Conservation (phyloP, 2,888 invertebrate species). For the Bhutanitis thaidina region DNA sequence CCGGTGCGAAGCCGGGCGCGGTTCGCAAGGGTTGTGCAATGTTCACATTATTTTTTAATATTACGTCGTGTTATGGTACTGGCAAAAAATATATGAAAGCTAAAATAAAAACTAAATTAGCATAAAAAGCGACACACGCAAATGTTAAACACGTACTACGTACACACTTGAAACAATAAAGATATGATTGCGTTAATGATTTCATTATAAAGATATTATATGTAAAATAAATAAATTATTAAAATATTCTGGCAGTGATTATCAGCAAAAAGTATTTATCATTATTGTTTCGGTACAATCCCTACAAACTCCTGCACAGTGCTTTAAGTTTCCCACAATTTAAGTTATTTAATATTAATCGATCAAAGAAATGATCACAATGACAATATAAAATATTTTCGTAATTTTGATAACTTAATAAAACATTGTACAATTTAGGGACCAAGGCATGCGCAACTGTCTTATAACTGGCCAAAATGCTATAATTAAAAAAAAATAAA, state of each 20-base stretch:
- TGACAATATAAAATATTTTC: too few relatives aligned
- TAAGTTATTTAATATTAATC: too few relatives aligned
- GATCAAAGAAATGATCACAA: too few relatives aligned
- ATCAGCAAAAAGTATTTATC: background rate
- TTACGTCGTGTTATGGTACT: constrained; percentile 4
- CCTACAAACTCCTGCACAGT: constrained; percentile 21
- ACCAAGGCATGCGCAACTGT: too few relatives aligned
- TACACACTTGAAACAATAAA: constrained; percentile 24
- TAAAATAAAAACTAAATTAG: constrained; percentile 31
- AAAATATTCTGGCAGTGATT: background rate
- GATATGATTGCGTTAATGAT: constrained; percentile 12
- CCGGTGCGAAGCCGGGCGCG: too few relatives aligned
- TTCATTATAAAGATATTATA: background rate
- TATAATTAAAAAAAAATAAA: too few relatives aligned
- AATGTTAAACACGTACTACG: constrained; percentile 38
- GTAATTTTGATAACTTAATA: too few relatives aligned
- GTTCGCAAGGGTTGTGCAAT: too few relatives aligned
- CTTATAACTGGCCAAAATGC: too few relatives aligned
- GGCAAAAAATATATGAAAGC: constrained; percentile 34
- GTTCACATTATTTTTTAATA: constrained; percentile 1
- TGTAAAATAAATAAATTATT: background rate
- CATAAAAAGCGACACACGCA: constrained; percentile 60
- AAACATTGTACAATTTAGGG: too few relatives aligned
- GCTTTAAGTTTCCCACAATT: constrained; percentile 3
- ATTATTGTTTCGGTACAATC: constrained; percentile 18